Evolutionary conservation across 64 coral and sea anemone species (phyloP), one percentile per base, ranked within the genome.

Genomic region (Exaiptasia diaphana): DNA sequence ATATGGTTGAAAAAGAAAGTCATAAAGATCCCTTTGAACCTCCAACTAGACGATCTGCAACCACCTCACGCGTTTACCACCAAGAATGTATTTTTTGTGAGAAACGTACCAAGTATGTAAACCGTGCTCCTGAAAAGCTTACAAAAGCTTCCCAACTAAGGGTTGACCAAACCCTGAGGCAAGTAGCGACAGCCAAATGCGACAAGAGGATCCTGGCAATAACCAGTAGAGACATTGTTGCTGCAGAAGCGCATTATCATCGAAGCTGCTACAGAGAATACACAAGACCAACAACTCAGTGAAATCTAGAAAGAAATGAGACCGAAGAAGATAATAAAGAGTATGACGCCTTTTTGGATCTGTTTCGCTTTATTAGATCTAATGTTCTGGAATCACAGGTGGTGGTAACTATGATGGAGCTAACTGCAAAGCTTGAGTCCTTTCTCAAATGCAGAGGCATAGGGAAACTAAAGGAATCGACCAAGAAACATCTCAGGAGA

Each of bases 401-500:
- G 14, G 58, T 81, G 17, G 24, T 81, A 15, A 81, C 78, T 15
- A 81, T 81, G 78, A 61, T 36, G 0, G 78, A 81, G 18, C 42
- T 81, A 33, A 81, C 78, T 24, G 33, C 17, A 54, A 83, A 72
- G 30, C 80, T 83, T 69, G 80, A 71, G 34, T 21, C 48, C 28
- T 71, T 71, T 31, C 38, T 25, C 29, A 15, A 71, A 83, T 56
- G 45, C 34, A 38, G 48, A 71, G 64, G 80, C 17, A 57, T 31
- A 72, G 80, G 71, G 48, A 72, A 83, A 41, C 33, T 83, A 20
- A 53, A 29, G 42, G 50, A 56, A 42, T 9, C 64, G 24, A 83
- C 80, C 65, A 83, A 30, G 49, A 71, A 83, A 46, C 80, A 83
- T 40, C 62, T 72, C 37, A 71, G 64, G 48, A 71, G 80, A 56